Percentiles rank a stretch among this genome's conserved stretches.
Evolutionary conservation across 2,113 vertebrate genomes (phyloP).

Genomic region (Gallinago media): DNA sequence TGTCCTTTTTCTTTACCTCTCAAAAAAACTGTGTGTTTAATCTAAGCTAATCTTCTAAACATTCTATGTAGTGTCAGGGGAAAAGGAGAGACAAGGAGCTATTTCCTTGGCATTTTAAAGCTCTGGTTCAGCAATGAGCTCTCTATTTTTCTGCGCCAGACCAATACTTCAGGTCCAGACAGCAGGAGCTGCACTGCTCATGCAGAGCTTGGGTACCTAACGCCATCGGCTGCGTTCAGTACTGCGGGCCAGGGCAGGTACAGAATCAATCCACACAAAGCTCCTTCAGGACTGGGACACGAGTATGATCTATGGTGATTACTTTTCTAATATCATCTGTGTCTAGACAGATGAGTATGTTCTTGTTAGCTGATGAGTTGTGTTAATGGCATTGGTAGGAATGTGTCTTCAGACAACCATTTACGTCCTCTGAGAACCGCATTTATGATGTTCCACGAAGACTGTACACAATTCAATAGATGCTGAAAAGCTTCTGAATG

Average conservation of each 20-base stretch:
- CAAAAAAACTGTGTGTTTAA: neutral
- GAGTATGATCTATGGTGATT: constrained; percentile 39
- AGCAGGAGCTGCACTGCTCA: neutral
- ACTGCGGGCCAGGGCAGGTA: neutral
- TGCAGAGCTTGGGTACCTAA: neutral
- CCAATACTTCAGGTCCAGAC: neutral
- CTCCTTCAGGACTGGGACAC: neutral
- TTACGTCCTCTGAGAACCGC: constrained; percentile 62
- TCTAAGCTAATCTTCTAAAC: constrained; percentile 15
- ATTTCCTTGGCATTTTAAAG: constrained; percentile 6
- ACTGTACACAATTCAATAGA: constrained; percentile 45
- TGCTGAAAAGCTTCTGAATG: constrained; percentile 46
- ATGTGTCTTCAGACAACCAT: constrained; percentile 48
- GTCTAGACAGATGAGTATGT: constrained; percentile 52
- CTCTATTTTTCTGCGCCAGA: neutral
- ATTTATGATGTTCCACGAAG: constrained; percentile 34
- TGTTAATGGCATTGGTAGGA: constrained; percentile 47
- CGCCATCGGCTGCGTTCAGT: neutral
- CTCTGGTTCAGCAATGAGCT: neutral
- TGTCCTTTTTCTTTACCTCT: constrained; percentile 5
- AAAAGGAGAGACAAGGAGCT: neutral
- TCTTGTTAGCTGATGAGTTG: constrained; percentile 66
- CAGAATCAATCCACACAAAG: neutral
- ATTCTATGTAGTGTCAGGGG: neutral
- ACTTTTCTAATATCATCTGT: constrained; percentile 49